Conservation (phyloP, 2,888 invertebrate species). For the Papilio protenor region DNA sequence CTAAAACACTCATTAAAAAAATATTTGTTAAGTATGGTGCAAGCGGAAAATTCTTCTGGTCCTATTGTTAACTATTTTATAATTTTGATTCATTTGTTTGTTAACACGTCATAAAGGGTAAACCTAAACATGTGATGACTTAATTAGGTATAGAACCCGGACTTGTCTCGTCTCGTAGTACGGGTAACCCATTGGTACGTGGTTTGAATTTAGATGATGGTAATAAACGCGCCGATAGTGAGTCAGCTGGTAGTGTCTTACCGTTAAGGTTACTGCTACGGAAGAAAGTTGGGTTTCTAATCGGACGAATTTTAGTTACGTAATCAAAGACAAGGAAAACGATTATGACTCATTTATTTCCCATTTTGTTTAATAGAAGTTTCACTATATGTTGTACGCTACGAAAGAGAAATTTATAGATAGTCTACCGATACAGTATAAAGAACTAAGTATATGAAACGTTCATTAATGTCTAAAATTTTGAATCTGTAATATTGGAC, state of each 20-base stretch:
- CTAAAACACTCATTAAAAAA: too few relatives aligned
- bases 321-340: conserved; percentile 12
- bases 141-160: conserved; percentile 39
- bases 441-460: too few relatives aligned
- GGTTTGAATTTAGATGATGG: conserved; percentile 22
- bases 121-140: conserved; percentile 11
- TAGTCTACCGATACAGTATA: too few relatives aligned
- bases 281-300: conserved; percentile 26
- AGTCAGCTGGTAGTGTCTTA: conserved; percentile 23
- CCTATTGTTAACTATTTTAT: background rate
- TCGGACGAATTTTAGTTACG: conserved; percentile 5
- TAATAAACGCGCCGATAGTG: conserved; percentile 28
- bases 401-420: too few relatives aligned
- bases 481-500: background rate
- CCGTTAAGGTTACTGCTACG: conserved; percentile 31
- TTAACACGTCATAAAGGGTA: background rate
- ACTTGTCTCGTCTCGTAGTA: conserved; percentile 31
- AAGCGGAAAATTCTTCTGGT: too few relatives aligned
- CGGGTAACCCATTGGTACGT: conserved; percentile 34
- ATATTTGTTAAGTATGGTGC: too few relatives aligned
- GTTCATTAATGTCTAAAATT: background rate
- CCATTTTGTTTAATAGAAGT: background rate
- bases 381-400: background rate
- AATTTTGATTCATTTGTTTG: background rate
- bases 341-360: background rate